phyloP scores from a whole-genome alignment of 2,113 vertebrate genomes.

The Pituophis catenifer region DNA sequence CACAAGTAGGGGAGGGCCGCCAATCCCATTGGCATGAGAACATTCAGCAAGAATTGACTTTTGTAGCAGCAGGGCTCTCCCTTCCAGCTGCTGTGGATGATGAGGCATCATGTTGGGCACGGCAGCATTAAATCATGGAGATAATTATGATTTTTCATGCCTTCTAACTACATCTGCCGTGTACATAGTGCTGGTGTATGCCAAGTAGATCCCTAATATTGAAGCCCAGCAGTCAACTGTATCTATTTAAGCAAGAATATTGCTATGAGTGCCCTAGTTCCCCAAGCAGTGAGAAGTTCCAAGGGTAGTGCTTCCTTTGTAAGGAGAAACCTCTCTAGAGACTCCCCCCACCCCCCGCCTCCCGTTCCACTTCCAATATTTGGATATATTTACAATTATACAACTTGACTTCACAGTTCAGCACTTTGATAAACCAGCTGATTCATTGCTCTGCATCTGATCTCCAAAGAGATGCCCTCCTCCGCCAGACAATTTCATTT shows the following conservation, averaged over 20 bases:
- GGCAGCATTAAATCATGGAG: neutral
- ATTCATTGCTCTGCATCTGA: neutral
- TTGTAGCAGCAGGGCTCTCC: neutral
- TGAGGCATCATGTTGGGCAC: neutral
- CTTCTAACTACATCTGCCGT: neutral
- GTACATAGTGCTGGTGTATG: neutral
- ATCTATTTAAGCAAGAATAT: neutral
- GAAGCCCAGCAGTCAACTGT: neutral
- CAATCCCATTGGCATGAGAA: neutral
- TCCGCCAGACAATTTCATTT: neutral
- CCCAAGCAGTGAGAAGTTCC: neutral
- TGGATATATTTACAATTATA: neutral
- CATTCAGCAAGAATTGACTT: neutral
- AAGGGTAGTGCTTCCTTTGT: neutral
- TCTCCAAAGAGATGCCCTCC: neutral
- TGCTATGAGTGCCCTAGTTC: neutral
- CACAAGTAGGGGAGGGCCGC: neutral
- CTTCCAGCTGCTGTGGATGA: neutral
- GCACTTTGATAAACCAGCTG: neutral
- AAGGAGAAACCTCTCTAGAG: neutral
- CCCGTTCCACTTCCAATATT: neutral
- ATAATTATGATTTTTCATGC: conserved; percentile 4
- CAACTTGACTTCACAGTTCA: neutral
- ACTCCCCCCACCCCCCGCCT: neutral
- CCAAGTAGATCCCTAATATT: neutral